Conservation (phyloP, 2,888 invertebrate species). For the Gymnoscelis rufifasciata region DNA sequence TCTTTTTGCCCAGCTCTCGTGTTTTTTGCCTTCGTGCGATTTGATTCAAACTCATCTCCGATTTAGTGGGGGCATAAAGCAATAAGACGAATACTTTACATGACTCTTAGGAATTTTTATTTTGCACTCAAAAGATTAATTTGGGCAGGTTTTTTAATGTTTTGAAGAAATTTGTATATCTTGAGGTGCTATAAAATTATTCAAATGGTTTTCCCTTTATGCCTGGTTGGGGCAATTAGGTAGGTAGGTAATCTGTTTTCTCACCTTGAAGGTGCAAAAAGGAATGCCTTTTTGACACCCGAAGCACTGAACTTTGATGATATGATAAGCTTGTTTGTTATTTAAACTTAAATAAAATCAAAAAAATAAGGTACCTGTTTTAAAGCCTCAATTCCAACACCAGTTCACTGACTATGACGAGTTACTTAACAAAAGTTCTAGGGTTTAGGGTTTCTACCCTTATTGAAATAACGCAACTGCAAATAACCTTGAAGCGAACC, state of each 20-base stretch:
- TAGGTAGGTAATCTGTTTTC: not conserved
- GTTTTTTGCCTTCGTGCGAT: conserved; percentile 11
- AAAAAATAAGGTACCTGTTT: too few relatives aligned
- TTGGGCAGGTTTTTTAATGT: conserved; percentile 14
- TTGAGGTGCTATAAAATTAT: conserved; percentile 1
- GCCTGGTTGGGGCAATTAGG: not conserved
- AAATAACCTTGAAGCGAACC: too few relatives aligned
- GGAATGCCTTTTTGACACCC: too few relatives aligned
- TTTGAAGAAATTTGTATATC: conserved; percentile 8
- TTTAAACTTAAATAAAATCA: too few relatives aligned
- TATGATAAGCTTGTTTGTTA: too few relatives aligned
- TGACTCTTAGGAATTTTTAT: conserved; percentile 19
- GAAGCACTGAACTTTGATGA: too few relatives aligned
- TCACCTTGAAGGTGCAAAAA: not conserved
- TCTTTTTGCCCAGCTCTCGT: conserved; percentile 17
- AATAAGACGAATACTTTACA: conserved; percentile 19
- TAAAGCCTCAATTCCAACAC: too few relatives aligned
- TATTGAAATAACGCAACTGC: too few relatives aligned
- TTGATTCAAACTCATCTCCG: conserved; percentile 22
- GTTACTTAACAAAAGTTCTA: too few relatives aligned
- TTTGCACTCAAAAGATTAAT: conserved; percentile 14
- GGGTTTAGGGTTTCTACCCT: too few relatives aligned
- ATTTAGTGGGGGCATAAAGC: conserved; percentile 21
- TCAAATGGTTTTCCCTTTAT: not conserved
- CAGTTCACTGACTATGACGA: too few relatives aligned